phyloP scores from a whole-genome alignment of 2,888 invertebrate species.

The Pachymerium ferrugineum region DNA sequence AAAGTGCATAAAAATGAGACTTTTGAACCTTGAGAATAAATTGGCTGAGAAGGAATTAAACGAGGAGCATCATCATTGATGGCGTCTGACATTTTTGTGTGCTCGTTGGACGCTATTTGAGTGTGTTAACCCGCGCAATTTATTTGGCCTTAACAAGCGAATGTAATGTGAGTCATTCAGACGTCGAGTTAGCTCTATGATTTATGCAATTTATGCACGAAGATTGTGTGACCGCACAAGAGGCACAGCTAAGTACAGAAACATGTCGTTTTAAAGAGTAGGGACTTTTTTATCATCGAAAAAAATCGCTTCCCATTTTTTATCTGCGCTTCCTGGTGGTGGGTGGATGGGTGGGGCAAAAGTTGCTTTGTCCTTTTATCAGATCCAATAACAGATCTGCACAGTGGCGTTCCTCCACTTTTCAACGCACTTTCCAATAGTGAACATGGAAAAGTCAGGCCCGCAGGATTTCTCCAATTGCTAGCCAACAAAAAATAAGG shows the following conservation, averaged over 20 bases:
- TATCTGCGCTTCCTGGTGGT: conserved; percentile 16
- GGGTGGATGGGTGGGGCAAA: no score
- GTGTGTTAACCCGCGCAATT: conserved; percentile 25
- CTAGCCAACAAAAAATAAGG: neutral
- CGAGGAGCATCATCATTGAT: neutral
- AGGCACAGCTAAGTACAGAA: neutral
- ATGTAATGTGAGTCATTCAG: neutral
- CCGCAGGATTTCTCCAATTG: conserved; percentile 24
- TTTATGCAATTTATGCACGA: conserved; percentile 23
- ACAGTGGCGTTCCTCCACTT: conserved; percentile 9
- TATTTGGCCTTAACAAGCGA: conserved; percentile 16
- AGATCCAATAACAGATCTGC: conserved; percentile 27
- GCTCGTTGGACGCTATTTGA: conserved; percentile 14
- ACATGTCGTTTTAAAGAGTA: neutral
- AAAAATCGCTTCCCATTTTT: conserved; percentile 20
- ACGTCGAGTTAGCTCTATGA: conserved; percentile 17
- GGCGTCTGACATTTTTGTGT: conserved; percentile 9
- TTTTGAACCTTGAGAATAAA: neutral
- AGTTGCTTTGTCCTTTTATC: conserved; percentile 27
- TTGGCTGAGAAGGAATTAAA: conserved; percentile 10
- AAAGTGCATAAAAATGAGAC: neutral
- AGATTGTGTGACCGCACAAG: neutral
- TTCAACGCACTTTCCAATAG: conserved; percentile 25
- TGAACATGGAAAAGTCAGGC: conserved; percentile 22
- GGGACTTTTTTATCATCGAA: neutral